Base-by-base conservation (phyloP, 37 sponge, comb jelly and placozoan species). In the Petrosia ficiformis region DNA sequence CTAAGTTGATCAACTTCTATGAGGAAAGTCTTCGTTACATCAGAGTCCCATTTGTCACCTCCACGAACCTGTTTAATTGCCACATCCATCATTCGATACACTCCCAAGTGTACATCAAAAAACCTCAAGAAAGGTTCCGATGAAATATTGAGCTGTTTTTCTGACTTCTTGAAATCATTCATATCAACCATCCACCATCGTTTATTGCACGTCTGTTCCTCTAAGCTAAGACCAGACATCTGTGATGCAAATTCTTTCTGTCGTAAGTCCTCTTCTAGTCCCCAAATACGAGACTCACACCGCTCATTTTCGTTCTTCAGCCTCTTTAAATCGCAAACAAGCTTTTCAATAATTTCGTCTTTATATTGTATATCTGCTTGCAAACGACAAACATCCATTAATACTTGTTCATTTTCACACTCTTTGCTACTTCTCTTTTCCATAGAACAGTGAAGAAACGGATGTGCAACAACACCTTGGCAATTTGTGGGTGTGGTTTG, bases 1-100 rank as follows among this genome's bases (percentile, higher is more conserved):
- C 86, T 78, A 28, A 85, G 35, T 0, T 63, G 43, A 24, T 74
- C 74, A 1, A 78, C 80, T 39, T 85, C 86, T 26, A 39, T 1
- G 24, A 35, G 39, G 57, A 85, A 85, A 33, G 73, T 48, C n/a
- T 25, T 34, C 31, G 56, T 77, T 11, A 66, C 42, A 0, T 78
- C 68, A 4, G 8, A 1, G 1, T 30, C 38, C 86, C 86, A 85
- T 2, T 48, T 25, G 33, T 48, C 74, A 68, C 73, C 44, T 39
- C 36, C 1, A 0, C 68, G 32, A 4, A 78, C 74, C 1, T 28
- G 16, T n/a, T 70, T 72, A 0, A 78, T 69, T 24, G 44, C 73
- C 57, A 85, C 86, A 3, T 66, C 59, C 29, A 78, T 73, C 39
- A 32, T 30, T 19, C 75, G 57, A 30, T 42, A 85, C 32, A 59